Evolutionary conservation across 2,113 vertebrate species (phyloP), one percentile per base, ranked within the genome.

Genomic region (Apodemus speciosus): DNA sequence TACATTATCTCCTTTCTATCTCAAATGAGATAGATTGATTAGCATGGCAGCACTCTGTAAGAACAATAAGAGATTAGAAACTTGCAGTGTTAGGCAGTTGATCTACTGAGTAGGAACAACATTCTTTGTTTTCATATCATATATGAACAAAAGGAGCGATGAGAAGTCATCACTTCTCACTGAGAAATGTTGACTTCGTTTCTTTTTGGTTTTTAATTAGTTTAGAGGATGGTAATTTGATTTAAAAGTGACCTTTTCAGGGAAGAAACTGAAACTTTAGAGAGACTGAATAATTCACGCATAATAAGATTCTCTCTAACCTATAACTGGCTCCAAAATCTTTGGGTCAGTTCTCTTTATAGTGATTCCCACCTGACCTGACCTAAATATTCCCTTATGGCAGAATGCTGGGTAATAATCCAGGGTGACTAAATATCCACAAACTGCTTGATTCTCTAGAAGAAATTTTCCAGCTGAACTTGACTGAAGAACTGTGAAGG

Each of bases 1-100:
- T 93, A 86, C 21, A 88, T 95, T 94, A 94, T 90, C 66, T 95
- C n/a, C 3, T 83, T 89, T 90, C 38, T 32, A 77, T 94, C 77
- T 95, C 53, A 95, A 71, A 58, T 79, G 51, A 32, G 30, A 88
- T 93, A 94, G 73, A 16, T 87, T 87, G 73, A 14, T 86, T 72
- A 91, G 40, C 43, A 76, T 56, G 35, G 21, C 49, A 85, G 38
- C 81, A 68, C 85, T 89, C 72, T 15, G 88, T 30, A 95, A 84
- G 56, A 72, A 85, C 77, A 66, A 51, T 71, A 86, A 91, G 76
- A 93, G 71, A 93, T 86, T 86, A 95, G n/a, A 90, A 93, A 95
- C 43, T 90, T 71, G 49, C 53, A 90, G 88, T 93, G 13, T 90
- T 92, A 90, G n/a, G 58, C 62, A 75, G n/a, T 35, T 90, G 21